Percentiles rank a stretch among this genome's conserved stretches.
These are phyloP conservation scores for Matsumyia berberina DNA, from an alignment of 2,888 invertebrate genomes.

Conservation along the genomic window DNA sequence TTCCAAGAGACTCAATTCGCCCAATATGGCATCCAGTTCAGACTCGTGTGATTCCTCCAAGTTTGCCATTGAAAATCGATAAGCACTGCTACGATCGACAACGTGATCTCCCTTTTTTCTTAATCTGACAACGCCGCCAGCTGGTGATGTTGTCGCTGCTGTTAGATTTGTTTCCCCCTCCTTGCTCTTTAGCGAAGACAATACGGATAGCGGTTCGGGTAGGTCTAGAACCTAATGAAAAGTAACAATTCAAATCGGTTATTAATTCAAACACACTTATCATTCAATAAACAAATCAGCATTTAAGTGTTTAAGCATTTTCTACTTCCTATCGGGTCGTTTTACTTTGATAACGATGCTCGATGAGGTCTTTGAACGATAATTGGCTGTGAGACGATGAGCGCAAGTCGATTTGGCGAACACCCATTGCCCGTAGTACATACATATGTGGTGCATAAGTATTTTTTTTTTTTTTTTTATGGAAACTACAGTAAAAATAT, in stretches of 20 bases:
- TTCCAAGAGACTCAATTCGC: slow-evolving; percentile 97
- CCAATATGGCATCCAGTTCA: slow-evolving; percentile 97
- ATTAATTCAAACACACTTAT: slow-evolving; percentile 42
- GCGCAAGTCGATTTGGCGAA: slow-evolving; percentile 61
- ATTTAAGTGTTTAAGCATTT: slow-evolving; percentile 18
- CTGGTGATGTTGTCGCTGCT: slow-evolving; percentile 50
- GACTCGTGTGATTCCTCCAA: slow-evolving; percentile 98
- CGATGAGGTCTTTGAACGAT: slow-evolving; percentile 73
- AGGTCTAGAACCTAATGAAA: slow-evolving; percentile 69
- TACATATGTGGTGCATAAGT: slow-evolving; percentile 38
- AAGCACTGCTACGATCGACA: slow-evolving; percentile 72
- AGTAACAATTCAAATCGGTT: slow-evolving; percentile 30
- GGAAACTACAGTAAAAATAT: slow-evolving; percentile 35
- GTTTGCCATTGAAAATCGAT: slow-evolving; percentile 98
- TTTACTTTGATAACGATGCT: slow-evolving; percentile 20
- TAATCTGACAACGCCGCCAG: slow-evolving; percentile 71
- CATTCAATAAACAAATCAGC: slow-evolving; percentile 30
- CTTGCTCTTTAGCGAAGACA: slow-evolving; percentile 67
- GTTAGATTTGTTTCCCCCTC: slow-evolving; percentile 62
- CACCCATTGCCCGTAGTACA: slow-evolving; percentile 43
- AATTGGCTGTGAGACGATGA: slow-evolving; percentile 54
- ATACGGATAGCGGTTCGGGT: slow-evolving; percentile 74
- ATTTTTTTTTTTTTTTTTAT: slow-evolving; percentile 21
- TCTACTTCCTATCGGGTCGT: slow-evolving; percentile 41
- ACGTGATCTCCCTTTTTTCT: slow-evolving; percentile 64